Base-by-base conservation (phyloP, 2,888 invertebrate genomes). In the Stenchaetothrips biformis region DNA sequence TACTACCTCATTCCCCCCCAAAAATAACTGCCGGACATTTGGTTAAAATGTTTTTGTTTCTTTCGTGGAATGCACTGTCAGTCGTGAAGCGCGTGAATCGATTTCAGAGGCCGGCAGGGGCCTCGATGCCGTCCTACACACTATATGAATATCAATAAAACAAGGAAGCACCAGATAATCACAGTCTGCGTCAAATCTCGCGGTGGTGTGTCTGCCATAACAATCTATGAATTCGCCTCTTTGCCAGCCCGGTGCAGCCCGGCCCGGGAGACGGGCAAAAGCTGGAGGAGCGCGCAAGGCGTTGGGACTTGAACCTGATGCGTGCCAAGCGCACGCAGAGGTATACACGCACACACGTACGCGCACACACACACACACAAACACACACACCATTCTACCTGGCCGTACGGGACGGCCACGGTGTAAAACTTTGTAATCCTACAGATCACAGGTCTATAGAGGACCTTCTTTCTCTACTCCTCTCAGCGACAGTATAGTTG, bases 81-180 rank as follows among this genome's bases (percentile, higher is more conserved):
- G 67, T 74, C 67, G 67, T 74, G 21, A 21, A 74, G 67, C 67
- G 67, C 21, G 67, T 74, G 67, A 74, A 74, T 74, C 67, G 67
- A 74, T 25, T 74, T 74, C 21, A 74, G 67, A 74, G 67, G 67
- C 67, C 67, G 11, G 67, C 25, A 25, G 8, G 67, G 25, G 25
- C 67, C 67, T 21, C 11, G 7, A 74, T 25, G 67, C 25, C 67
- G 21, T 74, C 67, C 67, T 74, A 74, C 67, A 74, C 67, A 74
- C 67, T 74, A 59, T 37, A 37, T 37, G 37, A 37, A 13, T 59
- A 59, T 59, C 13, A 59, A 74, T 74, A 74, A 74, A 21, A 74
- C 67, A 74, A 74, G 67, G 67, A 74, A 74, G 67, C 67, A 74
- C 67, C 67, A 25, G 67, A 74, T 74, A 74, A 74, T 74, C 67